Conservation (phyloP, 2,888 invertebrate genomes). For the Chrysomela aeneicollis region DNA sequence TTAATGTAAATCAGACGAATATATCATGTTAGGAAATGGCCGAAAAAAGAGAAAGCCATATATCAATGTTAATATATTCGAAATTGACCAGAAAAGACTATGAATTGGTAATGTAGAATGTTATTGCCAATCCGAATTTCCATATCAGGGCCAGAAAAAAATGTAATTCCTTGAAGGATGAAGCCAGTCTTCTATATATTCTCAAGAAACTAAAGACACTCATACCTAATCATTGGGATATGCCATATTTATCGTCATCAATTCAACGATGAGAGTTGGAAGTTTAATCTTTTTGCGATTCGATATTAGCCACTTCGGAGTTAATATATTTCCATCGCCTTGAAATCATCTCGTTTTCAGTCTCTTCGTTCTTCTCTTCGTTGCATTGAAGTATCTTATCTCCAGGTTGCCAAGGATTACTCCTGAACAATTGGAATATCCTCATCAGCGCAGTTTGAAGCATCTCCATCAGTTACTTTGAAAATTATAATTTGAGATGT, state of each 20-base stretch:
- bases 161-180: too few species aligned
- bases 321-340: background rate
- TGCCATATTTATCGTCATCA: too few species aligned
- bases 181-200: too few species aligned
- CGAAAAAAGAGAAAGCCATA: background rate
- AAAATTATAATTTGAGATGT: background rate
- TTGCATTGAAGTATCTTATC: background rate
- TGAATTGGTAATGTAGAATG: background rate
- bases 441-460: background rate
- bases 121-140: background rate
- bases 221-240: too few species aligned
- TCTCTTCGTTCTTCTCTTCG: background rate
- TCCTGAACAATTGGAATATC: too few species aligned
- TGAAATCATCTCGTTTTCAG: too few species aligned
- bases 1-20: background rate
- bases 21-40: background rate
- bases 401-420: background rate
- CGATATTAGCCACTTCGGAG: background rate
- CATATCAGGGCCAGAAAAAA: too few species aligned
- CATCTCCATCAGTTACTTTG: background rate
- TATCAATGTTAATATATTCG: conserved; percentile 7
- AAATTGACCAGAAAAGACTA: background rate
- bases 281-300: background rate
- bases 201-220: too few species aligned
- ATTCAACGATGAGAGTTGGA: background rate